Evolutionary conservation across 2,888 invertebrate species (phyloP).

Genomic region (Leptinotarsa rubiginosa): DNA sequence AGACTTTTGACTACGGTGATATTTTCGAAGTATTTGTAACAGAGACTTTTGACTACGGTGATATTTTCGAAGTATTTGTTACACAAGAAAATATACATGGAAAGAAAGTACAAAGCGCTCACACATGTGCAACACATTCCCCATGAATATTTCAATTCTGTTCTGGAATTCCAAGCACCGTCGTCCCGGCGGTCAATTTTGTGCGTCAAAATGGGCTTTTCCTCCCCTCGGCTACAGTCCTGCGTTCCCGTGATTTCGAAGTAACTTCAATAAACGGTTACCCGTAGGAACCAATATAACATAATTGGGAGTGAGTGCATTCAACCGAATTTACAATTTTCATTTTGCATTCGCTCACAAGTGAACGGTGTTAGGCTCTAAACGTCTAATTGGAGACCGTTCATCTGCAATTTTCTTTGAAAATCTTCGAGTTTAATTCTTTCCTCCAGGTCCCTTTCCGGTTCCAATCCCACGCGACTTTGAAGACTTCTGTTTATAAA

Average conservation of each 20-base stretch:
- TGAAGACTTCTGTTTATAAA: slow-evolving; percentile 38
- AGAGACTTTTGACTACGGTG: too few relatives aligned
- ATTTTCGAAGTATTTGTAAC: too few relatives aligned
- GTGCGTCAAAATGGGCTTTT: background rate
- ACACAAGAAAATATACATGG: background rate
- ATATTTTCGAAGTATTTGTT: background rate
- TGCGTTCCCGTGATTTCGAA: slow-evolving; percentile 38
- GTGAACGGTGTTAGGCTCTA: slow-evolving; percentile 42
- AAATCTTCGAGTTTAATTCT: slow-evolving; percentile 46
- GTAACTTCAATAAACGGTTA: slow-evolving; percentile 54
- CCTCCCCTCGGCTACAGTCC: slow-evolving; percentile 4
- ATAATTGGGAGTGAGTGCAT: slow-evolving; percentile 56
- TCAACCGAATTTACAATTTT: slow-evolving; percentile 57
- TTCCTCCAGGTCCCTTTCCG: slow-evolving; percentile 39
- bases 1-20: too few relatives aligned
- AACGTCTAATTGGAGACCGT: slow-evolving; percentile 52
- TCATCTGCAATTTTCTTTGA: slow-evolving; percentile 51
- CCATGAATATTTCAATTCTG: background rate
- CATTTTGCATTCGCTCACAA: slow-evolving; percentile 55
- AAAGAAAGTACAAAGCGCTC: background rate
- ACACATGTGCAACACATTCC: background rate
- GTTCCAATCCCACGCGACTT: slow-evolving; percentile 27
- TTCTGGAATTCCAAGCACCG: slow-evolving; percentile 1
- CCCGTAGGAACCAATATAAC: slow-evolving; percentile 56
- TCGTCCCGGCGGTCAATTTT: slow-evolving; percentile 1